Evolutionary conservation across 2,113 vertebrate genomes (phyloP).

Genomic region (Oncorhynchus nerka): DNA sequence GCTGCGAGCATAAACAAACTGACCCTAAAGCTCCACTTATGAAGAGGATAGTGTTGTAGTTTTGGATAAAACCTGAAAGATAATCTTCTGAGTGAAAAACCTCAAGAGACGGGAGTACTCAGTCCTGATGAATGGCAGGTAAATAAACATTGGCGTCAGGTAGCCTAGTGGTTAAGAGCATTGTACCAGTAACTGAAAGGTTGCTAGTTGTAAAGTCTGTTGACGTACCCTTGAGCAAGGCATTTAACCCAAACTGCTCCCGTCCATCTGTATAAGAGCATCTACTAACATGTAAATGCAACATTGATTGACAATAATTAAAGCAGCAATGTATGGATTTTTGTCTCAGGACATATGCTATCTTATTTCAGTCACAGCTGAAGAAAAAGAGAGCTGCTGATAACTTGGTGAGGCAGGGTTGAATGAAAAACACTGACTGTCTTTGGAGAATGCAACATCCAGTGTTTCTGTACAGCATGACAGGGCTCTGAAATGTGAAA

Average conservation of each 20-base stretch:
- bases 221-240: too few species aligned
- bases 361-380: slow-evolving; percentile 27
- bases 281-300: too few species aligned
- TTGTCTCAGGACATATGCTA: slow-evolving; percentile 35
- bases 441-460: background rate
- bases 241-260: too few species aligned
- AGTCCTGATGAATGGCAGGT: slow-evolving; percentile 22
- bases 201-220: too few species aligned
- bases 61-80: slow-evolving; percentile 6
- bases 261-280: too few species aligned
- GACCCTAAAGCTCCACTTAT: background rate
- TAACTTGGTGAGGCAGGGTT: background rate
- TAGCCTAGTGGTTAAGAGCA: too few species aligned
- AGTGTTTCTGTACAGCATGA: background rate
- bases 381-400: slow-evolving; percentile 19
- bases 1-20: too few species aligned
- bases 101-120: background rate
- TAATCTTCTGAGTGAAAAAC: slow-evolving; percentile 8
- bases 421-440: background rate
- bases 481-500: background rate
- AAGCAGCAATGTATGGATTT: slow-evolving; percentile 25
- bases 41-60: background rate
- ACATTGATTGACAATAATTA: slow-evolving; percentile 50
- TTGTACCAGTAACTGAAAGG: too few species aligned
- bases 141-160: slow-evolving; percentile 25